Percentiles rank a stretch among this genome's conserved stretches.
Evolutionary conservation across 2,888 invertebrate species (phyloP).

Genomic region (Eumacrocentrus americanus): DNA sequence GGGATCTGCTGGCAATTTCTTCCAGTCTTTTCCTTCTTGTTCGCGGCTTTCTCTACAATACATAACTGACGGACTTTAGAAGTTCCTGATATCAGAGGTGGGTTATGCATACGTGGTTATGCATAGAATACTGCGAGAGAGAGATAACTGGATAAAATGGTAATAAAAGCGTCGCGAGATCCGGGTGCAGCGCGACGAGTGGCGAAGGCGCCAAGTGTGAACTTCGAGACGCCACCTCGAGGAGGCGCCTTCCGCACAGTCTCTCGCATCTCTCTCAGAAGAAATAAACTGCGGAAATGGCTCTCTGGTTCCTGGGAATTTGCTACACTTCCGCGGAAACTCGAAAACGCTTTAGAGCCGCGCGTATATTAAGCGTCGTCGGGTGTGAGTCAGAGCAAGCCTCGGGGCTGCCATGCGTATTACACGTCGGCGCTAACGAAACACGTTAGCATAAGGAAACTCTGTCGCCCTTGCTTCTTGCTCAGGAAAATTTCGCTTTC

Average conservation of each 20-base stretch:
- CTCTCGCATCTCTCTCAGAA: constrained; percentile 2
- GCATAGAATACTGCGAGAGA: constrained; percentile 29
- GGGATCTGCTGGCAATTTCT: not conserved
- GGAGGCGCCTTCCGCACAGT: constrained; percentile 15
- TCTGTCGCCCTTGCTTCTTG: too few relatives aligned
- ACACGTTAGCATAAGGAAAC: not conserved
- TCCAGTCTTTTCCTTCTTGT: not conserved
- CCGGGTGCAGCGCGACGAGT: constrained; percentile 1
- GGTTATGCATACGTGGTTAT: constrained; percentile 36
- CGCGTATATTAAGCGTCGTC: constrained; percentile 19
- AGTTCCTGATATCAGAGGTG: constrained; percentile 12
- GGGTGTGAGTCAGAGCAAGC: not conserved
- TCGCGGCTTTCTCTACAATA: not conserved
- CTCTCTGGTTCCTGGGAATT: constrained; percentile 34
- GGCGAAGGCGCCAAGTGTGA: constrained; percentile 28
- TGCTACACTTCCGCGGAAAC: constrained; percentile 38
- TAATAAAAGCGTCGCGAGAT: constrained; percentile 32
- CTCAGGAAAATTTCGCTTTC: too few relatives aligned
- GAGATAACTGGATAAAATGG: constrained; percentile 39
- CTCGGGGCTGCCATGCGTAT: not conserved
- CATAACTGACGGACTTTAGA: constrained; percentile 9
- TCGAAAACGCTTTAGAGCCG: constrained; percentile 39
- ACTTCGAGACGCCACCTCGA: constrained; percentile 16
- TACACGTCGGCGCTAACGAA: not conserved
- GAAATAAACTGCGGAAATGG: constrained; percentile 34